Conservation (phyloP, 2,888 invertebrate genomes). For the Malachius bipustulatus region DNA sequence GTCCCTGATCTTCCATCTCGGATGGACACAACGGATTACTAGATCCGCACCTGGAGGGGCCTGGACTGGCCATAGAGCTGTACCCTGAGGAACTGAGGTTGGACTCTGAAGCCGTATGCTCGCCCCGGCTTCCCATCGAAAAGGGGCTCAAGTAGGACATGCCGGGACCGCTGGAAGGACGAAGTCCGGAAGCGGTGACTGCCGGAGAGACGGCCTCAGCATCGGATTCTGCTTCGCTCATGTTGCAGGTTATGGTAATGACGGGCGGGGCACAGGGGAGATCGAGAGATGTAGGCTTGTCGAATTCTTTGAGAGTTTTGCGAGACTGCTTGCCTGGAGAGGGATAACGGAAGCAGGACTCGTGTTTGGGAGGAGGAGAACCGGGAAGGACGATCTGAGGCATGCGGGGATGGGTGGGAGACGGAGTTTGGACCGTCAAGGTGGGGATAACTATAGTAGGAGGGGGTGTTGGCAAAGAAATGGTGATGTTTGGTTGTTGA, state of each 20-base stretch:
- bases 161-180: slow-evolving; percentile 39
- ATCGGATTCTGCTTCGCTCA: slow-evolving; percentile 65
- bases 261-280: slow-evolving; percentile 53
- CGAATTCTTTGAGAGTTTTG: slow-evolving; percentile 50
- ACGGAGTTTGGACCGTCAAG: slow-evolving; percentile 54
- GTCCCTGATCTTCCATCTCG: slow-evolving; percentile 62
- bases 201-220: slow-evolving; percentile 55
- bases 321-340: slow-evolving; percentile 25
- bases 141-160: slow-evolving; percentile 73
- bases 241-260: slow-evolving; percentile 63
- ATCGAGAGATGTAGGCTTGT: slow-evolving; percentile 48
- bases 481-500: slow-evolving; percentile 22
- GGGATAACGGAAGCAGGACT: slow-evolving; percentile 28
- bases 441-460: slow-evolving; percentile 51
- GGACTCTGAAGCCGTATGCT: slow-evolving; percentile 69
- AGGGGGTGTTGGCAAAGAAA: slow-evolving; percentile 13
- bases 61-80: slow-evolving; percentile 76
- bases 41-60: slow-evolving; percentile 69
- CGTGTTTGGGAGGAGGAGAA: slow-evolving; percentile 41
- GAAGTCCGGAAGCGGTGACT: slow-evolving; percentile 32
- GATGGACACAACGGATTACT: slow-evolving; percentile 67
- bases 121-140: slow-evolving; percentile 57
- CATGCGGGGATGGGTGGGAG: slow-evolving; percentile 48
- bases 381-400: slow-evolving; percentile 40
- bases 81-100: slow-evolving; percentile 76